These are phyloP conservation scores for Lamellibrachia columna DNA, from an alignment of 2,888 invertebrate genomes.

Conservation along the genomic window DNA sequence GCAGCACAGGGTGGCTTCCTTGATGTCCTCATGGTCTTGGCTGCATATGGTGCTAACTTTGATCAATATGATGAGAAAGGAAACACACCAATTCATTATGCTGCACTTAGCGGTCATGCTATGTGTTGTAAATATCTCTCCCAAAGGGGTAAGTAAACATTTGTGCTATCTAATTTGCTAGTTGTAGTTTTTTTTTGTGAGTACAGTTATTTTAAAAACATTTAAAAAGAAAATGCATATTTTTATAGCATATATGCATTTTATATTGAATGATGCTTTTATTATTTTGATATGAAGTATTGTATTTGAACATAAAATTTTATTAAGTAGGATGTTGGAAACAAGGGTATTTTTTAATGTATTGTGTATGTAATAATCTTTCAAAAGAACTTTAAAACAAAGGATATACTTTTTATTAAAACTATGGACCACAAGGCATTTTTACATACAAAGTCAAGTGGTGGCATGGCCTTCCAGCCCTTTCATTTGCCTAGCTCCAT, in stretches of 20 bases:
- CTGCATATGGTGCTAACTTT: constrained; percentile 63
- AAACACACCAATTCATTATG: constrained; percentile 63
- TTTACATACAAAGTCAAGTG: too few relatives aligned
- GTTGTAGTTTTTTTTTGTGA: not conserved
- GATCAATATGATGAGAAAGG: constrained; percentile 60
- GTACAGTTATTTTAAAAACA: not conserved
- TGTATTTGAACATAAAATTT: too few relatives aligned
- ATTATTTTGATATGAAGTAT: too few relatives aligned
- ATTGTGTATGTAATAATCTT: not conserved
- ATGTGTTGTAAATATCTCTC: constrained; percentile 62
- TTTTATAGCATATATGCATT: too few relatives aligned
- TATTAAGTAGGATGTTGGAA: not conserved
- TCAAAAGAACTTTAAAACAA: not conserved
- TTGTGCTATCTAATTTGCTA: not conserved
- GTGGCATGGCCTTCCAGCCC: too few relatives aligned
- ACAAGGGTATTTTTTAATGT: not conserved
- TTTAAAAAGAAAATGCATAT: not conserved
- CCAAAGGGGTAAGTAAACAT: constrained; percentile 59
- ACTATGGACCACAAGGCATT: not conserved
- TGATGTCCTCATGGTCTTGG: constrained; percentile 55
- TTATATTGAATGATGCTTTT: too few relatives aligned
- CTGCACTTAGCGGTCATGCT: constrained; percentile 59
- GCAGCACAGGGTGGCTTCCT: constrained; percentile 62
- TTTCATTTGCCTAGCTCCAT: too few relatives aligned
- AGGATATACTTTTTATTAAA: not conserved